These are phyloP conservation scores for Actinemys pallida DNA, from an alignment of 2,113 vertebrate species.

Conservation along the genomic window DNA sequence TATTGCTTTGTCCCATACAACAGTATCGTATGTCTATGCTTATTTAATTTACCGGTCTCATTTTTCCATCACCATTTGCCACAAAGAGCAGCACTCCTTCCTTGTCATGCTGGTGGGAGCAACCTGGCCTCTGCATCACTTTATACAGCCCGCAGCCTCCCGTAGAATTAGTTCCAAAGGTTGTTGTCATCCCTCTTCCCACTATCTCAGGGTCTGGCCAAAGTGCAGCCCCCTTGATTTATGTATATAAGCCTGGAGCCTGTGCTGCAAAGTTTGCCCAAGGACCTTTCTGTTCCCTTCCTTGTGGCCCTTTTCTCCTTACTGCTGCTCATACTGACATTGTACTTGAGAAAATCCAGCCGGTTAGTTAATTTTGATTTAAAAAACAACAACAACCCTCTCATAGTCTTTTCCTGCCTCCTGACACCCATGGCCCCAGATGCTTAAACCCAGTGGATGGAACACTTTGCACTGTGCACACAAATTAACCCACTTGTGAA, in stretches of 20 bases:
- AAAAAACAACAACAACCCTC: not conserved
- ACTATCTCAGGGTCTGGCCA: not conserved
- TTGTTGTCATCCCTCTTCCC: not conserved
- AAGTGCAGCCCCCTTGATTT: not conserved
- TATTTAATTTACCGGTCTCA: not conserved
- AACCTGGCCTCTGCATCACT: not conserved
- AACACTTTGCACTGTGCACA: not conserved
- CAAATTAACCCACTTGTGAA: not conserved
- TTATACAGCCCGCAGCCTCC: not conserved
- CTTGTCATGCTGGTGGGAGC: not conserved
- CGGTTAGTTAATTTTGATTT: not conserved
- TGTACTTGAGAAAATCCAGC: not conserved
- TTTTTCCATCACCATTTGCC: not conserved
- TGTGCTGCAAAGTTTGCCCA: not conserved
- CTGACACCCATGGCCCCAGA: not conserved
- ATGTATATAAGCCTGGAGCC: not conserved
- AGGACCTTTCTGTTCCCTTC: fast-evolving
- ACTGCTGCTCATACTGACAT: not conserved
- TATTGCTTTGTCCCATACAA: not conserved
- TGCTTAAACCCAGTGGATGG: not conserved
- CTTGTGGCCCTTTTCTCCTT: not conserved
- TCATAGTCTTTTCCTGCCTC: not conserved
- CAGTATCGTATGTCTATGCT: not conserved
- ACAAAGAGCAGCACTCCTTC: not conserved
- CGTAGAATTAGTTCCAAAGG: not conserved